These are phyloP conservation scores for Perizoma flavofasciatum DNA, from an alignment of 2,888 invertebrate genomes.

Conservation along the genomic window DNA sequence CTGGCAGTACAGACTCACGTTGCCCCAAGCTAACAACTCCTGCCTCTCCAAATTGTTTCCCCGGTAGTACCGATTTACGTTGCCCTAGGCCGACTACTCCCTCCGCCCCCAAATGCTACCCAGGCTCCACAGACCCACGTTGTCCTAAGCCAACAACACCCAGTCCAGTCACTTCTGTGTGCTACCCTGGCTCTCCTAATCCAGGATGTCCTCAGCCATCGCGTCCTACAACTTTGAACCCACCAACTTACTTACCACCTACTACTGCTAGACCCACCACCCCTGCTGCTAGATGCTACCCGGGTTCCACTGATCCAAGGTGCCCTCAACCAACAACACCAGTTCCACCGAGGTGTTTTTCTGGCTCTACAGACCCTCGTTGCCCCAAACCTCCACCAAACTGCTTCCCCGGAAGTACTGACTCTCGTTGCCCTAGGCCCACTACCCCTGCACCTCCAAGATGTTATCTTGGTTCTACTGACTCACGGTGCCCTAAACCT, in stretches of 20 bases:
- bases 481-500: conserved; percentile 53
- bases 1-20: conserved; percentile 45
- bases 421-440: conserved; percentile 36
- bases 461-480: conserved; percentile 41
- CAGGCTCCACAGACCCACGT: conserved; percentile 34
- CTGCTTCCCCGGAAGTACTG: conserved; percentile 26
- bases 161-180: conserved; percentile 30
- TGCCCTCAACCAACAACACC: conserved; percentile 41
- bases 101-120: conserved; percentile 40
- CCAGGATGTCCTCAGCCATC: conserved; percentile 53
- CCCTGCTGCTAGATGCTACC: conserved; percentile 48
- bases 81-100: conserved; percentile 54
- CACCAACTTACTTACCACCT: conserved; percentile 51
- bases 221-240: conserved; percentile 48
- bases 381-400: conserved; percentile 41
- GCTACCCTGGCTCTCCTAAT: conserved; percentile 48
- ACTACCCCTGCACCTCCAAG: conserved; percentile 35
- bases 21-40: conserved; percentile 49
- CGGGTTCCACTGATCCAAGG: conserved; percentile 29
- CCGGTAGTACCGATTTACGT: conserved; percentile 58
- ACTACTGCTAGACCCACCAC: conserved; percentile 25
- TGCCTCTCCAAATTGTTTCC: conserved; percentile 43
- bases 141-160: conserved; percentile 30
- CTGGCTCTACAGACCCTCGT: conserved; percentile 34
- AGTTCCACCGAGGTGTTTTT: conserved; percentile 42